Base-by-base conservation (phyloP, 2,113 vertebrate species). In the Rhinolophus ferrumequinum region DNA sequence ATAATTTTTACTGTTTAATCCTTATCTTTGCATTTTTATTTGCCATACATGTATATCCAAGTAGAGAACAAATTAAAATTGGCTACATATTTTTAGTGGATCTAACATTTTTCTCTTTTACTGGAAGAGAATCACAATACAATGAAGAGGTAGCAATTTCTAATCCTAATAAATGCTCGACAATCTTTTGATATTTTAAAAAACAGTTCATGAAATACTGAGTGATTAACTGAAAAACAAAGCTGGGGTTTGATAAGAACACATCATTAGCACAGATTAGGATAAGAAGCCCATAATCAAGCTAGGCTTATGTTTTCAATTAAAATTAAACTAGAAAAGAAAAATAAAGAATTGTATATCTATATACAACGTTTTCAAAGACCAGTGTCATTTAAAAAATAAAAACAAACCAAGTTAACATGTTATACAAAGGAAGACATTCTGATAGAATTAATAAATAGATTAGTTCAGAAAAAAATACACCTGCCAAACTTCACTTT, bases 321-420 rank as follows among this genome's bases (percentile, higher is more conserved):
- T 62, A 97, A 96, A 94, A 94, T 81, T 92, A 95, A 85, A 56
- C 8, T 89, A 84, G 54, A 91, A 95, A 95, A 94, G 44, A 75
- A 88, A 96, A 95, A 90, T 44, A 83, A 66, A 80, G 33, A 69
- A 14, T 77, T 93, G 21, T 60, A 7, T 70, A 38, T 56, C 66
- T 70, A 38, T 35, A 50, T 28, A 30, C 10, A 94, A 70, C 30
- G 85, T 76, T 97, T 93, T 92, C 28, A 92, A 89, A 95, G 28
- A 88, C 1, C 8, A 83, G 19, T 13, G 33, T 87, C 35, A 92
- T 96, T 95, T 87, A 50, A 41, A 69, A 93, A 64, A 81, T 50
- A 80, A 56, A 88, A 79, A 70, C n/a, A 87, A 94, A n/a, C n/a
- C 28, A 88, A 50, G 21, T 47, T 86, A 94, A 88, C 8, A 81